phyloP scores from a whole-genome alignment of 2,888 invertebrate genomes.

The Mimas tiliae region DNA sequence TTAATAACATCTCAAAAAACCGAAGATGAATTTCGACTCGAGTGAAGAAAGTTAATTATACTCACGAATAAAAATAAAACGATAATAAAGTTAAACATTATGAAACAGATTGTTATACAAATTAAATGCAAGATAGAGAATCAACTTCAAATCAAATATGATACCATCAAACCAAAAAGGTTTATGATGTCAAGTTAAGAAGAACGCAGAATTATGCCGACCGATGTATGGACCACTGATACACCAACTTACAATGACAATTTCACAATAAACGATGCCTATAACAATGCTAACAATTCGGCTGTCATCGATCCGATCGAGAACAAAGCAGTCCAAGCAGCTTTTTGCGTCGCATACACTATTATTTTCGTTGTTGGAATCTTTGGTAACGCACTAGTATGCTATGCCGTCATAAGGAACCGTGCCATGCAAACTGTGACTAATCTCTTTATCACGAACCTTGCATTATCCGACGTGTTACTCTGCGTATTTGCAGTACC shows the following conservation, averaged over 20 bases:
- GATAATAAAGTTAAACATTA: constrained; percentile 45
- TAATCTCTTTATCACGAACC: constrained; percentile 95
- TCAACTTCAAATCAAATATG: constrained; percentile 54
- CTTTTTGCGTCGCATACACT: constrained; percentile 90
- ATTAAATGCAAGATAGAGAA: background rate
- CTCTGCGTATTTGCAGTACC: constrained; percentile 94
- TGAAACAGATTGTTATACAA: constrained; percentile 47
- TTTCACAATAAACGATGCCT: constrained; percentile 45
- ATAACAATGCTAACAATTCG: constrained; percentile 50
- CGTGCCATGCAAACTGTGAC: constrained; percentile 96
- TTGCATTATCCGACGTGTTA: constrained; percentile 94
- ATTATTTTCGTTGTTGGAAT: constrained; percentile 92
- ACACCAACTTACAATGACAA: constrained; percentile 57
- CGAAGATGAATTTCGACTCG: constrained; percentile 2
- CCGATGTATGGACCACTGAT: constrained; percentile 64
- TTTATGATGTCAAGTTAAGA: constrained; percentile 74
- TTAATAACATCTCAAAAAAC: constrained; percentile 5
- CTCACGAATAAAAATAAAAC: background rate
- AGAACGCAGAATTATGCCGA: constrained; percentile 68
- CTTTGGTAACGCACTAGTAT: constrained; percentile 93
- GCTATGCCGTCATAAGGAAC: constrained; percentile 93
- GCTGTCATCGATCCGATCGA: constrained; percentile 83
- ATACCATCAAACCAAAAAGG: constrained; percentile 57
- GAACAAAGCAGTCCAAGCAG: constrained; percentile 87
- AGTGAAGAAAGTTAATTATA: constrained; percentile 4